Conservation (phyloP, 2,888 invertebrate genomes). For the Patella depressa region DNA sequence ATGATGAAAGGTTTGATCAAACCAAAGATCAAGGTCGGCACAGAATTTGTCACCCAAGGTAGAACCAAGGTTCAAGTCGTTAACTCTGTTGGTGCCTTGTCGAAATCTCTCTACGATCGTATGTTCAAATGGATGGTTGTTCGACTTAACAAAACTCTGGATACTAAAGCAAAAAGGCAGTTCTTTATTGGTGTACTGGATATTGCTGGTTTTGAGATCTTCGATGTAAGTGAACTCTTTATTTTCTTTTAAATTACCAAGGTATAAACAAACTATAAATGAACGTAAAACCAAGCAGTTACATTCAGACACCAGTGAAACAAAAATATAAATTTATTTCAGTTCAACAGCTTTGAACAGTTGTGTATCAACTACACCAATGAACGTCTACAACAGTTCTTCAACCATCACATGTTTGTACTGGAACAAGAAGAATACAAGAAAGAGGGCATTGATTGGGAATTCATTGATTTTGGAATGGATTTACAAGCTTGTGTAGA, state of each 20-base stretch:
- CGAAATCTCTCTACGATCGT: conserved; percentile 72
- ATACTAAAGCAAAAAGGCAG: conserved; percentile 97
- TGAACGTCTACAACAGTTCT: conserved; percentile 96
- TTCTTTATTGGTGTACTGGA: conserved; percentile 99
- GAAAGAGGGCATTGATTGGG: conserved; percentile 92
- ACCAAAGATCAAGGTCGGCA: conserved; percentile 95
- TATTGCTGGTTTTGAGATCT: conserved; percentile 99
- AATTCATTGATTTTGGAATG: conserved; percentile 97
- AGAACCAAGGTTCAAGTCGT: conserved; percentile 86
- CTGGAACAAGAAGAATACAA: conserved; percentile 97
- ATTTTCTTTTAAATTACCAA: too few relatives aligned
- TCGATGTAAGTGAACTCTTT: conserved; percentile 77
- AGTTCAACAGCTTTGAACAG: conserved; percentile 93
- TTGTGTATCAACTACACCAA: conserved; percentile 98
- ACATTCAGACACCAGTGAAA: too few relatives aligned
- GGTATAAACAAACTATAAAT: too few relatives aligned
- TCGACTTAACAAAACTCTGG: conserved; percentile 99
- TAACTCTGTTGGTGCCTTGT: conserved; percentile 71
- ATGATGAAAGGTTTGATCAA: conserved; percentile 85
- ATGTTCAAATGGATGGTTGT: conserved; percentile 87
- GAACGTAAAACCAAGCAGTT: too few relatives aligned
- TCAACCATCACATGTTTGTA: conserved; percentile 97
- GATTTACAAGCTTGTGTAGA: conserved; percentile 91
- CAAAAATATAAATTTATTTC: background rate
- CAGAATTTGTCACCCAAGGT: conserved; percentile 98